Base-by-base conservation (phyloP, 2,888 invertebrate genomes). In the Erannis defoliaria region DNA sequence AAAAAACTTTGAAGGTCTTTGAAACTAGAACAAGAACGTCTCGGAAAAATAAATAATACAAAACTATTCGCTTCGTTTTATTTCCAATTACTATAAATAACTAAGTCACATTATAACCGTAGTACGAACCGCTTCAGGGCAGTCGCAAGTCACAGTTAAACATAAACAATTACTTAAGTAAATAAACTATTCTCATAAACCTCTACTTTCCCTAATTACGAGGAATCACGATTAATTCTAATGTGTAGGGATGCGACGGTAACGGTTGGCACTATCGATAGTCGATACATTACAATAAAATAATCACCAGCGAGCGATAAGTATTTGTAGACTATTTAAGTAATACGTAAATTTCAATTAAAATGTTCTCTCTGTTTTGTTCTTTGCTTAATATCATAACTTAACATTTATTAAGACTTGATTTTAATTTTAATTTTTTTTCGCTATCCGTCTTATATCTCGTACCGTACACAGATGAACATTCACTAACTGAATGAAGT, bases 161-260 rank as follows among this genome's bases (percentile, higher is more conserved):
- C 59, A 62, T 60, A 62, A 62, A 59, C 62, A 69, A 64, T 63
- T 62, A 64, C 63, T 64, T 66, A 68, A 55, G 62, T 54, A 63
- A 63, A 55, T 50, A 70, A 71, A 70, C 48, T 53, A 70, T 45
- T 43, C 53, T 56, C 66, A 64, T 71, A 67, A 72, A 68, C 56
- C 59, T 68, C 67, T 55, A 68, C 67, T 68, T 64, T 70, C 59
- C 65, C 62, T 69, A 73, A 73, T 73, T 72, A 71, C 70, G 55
- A 35, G 29, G 62, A 61, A 59, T 51, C 59, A 37, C 67, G 68
- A 70, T 72, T 70, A 69, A 68, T 70, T 68, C 48, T 42, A 63
- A 68, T 62, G 61, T 42, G n/a, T 56, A 51, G 62, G 12, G 56
- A 46, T 45, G 55, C 1, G 45, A 35, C 8, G 19, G 4, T 48